These are phyloP conservation scores for Platycercus adscitus DNA, from an alignment of 2,113 vertebrate species.

Conservation along the genomic window DNA sequence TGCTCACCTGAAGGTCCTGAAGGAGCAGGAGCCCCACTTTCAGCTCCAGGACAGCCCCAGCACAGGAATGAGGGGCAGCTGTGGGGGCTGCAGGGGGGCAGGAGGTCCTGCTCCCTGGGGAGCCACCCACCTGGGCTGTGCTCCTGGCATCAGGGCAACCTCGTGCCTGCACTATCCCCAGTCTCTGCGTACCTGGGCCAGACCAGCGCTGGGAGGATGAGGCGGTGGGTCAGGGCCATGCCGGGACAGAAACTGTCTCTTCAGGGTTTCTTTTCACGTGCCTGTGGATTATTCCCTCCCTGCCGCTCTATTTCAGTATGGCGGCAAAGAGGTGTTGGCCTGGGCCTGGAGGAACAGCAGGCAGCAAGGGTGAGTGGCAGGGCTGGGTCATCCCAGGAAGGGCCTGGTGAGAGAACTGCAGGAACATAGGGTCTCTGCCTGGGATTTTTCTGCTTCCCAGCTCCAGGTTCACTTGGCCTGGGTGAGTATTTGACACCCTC, in stretches of 20 bases:
- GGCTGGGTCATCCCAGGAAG: background rate
- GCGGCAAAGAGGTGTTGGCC: conserved; percentile 83
- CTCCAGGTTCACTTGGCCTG: background rate
- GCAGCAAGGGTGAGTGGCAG: conserved; percentile 8
- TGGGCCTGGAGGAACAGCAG: conserved; percentile 62
- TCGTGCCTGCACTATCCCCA: rapidly evolving
- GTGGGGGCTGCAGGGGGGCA: background rate
- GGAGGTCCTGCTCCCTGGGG: background rate
- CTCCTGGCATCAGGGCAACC: rapidly evolving
- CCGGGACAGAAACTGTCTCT: background rate
- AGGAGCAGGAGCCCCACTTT: conserved; percentile 75
- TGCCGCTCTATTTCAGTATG: conserved; percentile 58
- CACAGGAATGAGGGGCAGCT: background rate
- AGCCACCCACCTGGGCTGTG: background rate
- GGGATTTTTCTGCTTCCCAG: background rate
- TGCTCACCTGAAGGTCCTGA: conserved; percentile 74
- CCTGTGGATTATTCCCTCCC: background rate
- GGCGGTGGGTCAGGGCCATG: background rate
- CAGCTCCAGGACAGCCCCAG: conserved; percentile 47
- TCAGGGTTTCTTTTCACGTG: background rate
- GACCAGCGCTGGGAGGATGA: conserved; percentile 78
- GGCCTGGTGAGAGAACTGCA: background rate
- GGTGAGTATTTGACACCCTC: background rate
- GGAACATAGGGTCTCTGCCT: background rate
- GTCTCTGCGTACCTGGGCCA: conserved; percentile 69